Evolutionary conservation across 2,888 invertebrate species (phyloP), one percentile per base, ranked within the genome.

Genomic region (Cosmia pyralina): DNA sequence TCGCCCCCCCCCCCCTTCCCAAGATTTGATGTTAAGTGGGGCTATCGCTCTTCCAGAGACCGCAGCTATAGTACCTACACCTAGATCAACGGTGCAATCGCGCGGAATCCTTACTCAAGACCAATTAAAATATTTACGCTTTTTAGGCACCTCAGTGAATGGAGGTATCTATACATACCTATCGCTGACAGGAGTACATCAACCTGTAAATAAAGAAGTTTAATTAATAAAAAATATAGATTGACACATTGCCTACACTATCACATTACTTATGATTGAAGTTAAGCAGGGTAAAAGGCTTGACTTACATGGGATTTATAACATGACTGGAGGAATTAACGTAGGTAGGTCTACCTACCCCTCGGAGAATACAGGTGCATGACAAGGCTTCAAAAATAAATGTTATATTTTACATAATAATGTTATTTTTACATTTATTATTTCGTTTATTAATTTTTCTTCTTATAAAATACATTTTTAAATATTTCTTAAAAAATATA

Each of bases 121-220:
- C 38, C 38, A 8, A 11, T 5, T 59, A n/a, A 41, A 60, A n/a
- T 15, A 60, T 15, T 17, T 5, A 5, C 5, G n/a, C 8, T 10
- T 41, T 8, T 15, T 59, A 8, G 41, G 4, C 38, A 38, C 5
- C 5, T 38, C 0, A 5, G 38, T 38, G 38, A 5, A 5, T 4
- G 4, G 2, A 38, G 4, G 38, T 38, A 6, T 38, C 6, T 4
- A 38, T 38, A 84, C 86, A 15, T 84, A 84, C 84, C 81, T 81
- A 69, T 53, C 69, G 59, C 46, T 50, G 58, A 60, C 64, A 63
- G 71, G 63, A 60, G 38, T 52, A 41, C 81, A 68, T 84, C 64
- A 81, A 84, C 71, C 86, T 84, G 82, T 11, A 84, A 84, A 74
- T 13, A 72, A 72, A 76, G 17, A 62, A 67, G 55, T 17, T 38